Evolutionary conservation across 2,797 vertebrate genomes (phyloP).

Genomic region (Crax fasciolata): DNA sequence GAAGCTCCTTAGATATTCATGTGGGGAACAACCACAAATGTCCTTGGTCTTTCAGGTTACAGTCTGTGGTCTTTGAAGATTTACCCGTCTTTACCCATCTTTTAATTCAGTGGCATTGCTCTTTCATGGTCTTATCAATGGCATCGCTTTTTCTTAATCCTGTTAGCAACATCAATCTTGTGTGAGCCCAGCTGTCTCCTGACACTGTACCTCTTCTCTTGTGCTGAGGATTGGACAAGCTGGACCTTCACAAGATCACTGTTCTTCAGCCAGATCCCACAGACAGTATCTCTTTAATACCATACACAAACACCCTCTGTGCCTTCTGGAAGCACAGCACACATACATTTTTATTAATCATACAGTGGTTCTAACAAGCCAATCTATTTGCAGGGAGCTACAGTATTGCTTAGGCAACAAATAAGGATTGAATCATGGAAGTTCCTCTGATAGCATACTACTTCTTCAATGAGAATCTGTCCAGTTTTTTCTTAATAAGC

Average conservation of each 20-base stretch:
- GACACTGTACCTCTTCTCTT: not conserved
- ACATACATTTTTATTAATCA: not conserved
- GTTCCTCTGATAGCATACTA: not conserved
- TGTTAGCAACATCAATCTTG: not conserved
- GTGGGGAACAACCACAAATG: not conserved
- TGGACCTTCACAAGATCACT: not conserved
- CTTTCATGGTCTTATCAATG: not conserved
- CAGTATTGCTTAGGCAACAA: not conserved
- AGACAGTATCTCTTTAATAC: not conserved
- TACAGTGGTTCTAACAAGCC: not conserved
- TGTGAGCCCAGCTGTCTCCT: not conserved
- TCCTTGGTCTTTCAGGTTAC: not conserved
- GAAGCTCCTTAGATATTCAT: fast-evolving
- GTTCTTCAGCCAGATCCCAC: not conserved
- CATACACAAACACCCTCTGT: not conserved
- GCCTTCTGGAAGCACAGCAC: not conserved
- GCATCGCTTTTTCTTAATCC: not conserved
- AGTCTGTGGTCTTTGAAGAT: not conserved
- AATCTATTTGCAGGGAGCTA: not conserved
- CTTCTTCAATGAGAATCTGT: not conserved
- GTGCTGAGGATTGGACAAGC: not conserved
- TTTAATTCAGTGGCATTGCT: not conserved
- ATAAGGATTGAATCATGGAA: not conserved
- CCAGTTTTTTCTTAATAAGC: not conserved
- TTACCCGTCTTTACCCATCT: not conserved